These are phyloP conservation scores for Drosophila azteca DNA, from an alignment of 1,140 invertebrate genomes.

Conservation along the genomic window DNA sequence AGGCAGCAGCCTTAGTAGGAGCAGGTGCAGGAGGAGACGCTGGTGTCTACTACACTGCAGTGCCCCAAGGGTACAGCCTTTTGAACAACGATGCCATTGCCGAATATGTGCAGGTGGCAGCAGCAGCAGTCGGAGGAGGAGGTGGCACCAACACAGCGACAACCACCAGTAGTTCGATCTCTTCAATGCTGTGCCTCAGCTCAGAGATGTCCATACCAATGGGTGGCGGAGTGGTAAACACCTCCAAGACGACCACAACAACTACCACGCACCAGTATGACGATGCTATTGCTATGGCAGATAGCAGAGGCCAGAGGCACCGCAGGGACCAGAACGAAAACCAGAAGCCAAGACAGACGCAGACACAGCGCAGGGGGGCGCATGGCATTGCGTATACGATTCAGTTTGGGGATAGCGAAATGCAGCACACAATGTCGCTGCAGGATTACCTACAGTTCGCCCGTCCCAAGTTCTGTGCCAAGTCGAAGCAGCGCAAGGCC, in stretches of 20 bases:
- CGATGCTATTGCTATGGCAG: constrained; percentile 60
- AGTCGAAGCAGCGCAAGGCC: constrained; percentile 75
- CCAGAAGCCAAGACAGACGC: constrained; percentile 4
- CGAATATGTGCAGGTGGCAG: constrained; percentile 31
- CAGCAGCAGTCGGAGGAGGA: background rate
- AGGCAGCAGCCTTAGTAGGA: background rate
- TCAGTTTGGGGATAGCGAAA: constrained; percentile 40
- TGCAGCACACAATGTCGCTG: constrained; percentile 39
- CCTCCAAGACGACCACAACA: constrained; percentile 62
- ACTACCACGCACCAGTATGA: constrained; percentile 80
- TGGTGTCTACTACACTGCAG: no score
- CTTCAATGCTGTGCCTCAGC: constrained; percentile 74
- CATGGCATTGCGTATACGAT: constrained; percentile 60
- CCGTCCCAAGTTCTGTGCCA: constrained; percentile 66
- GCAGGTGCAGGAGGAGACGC: background rate
- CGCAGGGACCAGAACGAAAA: background rate
- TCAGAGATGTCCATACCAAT: constrained; percentile 80
- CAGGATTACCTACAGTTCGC: constrained; percentile 73
- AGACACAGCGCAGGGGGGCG: constrained; percentile 48
- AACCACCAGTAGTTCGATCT: constrained; percentile 22
- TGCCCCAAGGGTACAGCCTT: constrained; percentile 12
- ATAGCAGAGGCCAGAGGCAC: background rate
- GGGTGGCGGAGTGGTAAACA: constrained; percentile 40
- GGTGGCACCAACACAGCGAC: constrained; percentile 9
- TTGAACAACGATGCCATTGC: constrained; percentile 16